phyloP scores from a whole-genome alignment of 1,140 invertebrate genomes.

The Drosophila albomicans region DNA sequence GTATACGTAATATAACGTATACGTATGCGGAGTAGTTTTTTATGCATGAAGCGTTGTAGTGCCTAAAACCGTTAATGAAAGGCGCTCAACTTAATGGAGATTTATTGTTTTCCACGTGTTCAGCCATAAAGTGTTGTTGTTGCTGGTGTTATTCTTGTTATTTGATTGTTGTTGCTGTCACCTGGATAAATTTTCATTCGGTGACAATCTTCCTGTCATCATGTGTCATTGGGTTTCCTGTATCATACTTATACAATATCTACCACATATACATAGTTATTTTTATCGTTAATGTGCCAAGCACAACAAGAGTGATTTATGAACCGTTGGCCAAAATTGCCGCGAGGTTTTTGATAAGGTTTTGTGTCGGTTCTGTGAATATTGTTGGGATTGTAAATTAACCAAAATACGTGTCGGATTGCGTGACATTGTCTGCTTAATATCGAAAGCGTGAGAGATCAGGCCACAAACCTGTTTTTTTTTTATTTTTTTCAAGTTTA shows the following conservation, averaged over 20 bases:
- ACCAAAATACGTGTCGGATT: constrained; percentile 11
- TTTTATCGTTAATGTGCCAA: constrained; percentile 11
- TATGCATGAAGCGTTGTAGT: constrained; percentile 25
- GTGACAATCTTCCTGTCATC: constrained; percentile 36
- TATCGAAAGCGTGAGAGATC: neutral
- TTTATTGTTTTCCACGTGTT: constrained; percentile 71
- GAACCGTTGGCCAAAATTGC: constrained; percentile 16
- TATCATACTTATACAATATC: neutral
- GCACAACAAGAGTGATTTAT: constrained; percentile 10
- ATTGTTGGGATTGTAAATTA: constrained; percentile 26
- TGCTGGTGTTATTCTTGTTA: constrained; percentile 10
- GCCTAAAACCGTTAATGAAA: constrained; percentile 75
- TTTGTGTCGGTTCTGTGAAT: constrained; percentile 8
- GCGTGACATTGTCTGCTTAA: neutral
- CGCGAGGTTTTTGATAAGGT: constrained; percentile 15
- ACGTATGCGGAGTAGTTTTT: constrained; percentile 32
- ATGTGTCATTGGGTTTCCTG: constrained; percentile 12
- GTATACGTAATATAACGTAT: constrained; percentile 24
- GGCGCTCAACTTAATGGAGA: constrained; percentile 76
- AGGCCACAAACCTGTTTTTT: neutral
- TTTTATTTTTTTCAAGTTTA: neutral
- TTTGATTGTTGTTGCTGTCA: constrained; percentile 22
- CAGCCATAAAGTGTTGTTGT: constrained; percentile 43
- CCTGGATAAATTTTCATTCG: constrained; percentile 37
- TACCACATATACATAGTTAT: neutral